Evolutionary conservation across 1,140 invertebrate genomes (phyloP).

Genomic region (Sarcophaga peregrina): DNA sequence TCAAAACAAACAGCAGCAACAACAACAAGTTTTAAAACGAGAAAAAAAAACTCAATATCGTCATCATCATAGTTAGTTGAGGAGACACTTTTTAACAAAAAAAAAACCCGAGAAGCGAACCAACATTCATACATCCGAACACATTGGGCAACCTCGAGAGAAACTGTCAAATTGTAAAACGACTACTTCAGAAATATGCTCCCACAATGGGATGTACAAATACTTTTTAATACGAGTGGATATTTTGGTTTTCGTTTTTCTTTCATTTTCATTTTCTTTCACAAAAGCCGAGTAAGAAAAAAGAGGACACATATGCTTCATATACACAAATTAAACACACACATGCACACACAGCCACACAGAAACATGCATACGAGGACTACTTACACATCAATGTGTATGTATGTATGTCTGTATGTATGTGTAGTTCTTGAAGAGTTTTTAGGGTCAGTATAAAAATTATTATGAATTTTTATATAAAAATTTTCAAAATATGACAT

Average conservation of each 20-base stretch:
- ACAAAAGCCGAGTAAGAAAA: no score
- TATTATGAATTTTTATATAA: conserved; percentile 39
- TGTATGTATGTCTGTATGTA: no score
- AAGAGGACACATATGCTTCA: conserved; percentile 30
- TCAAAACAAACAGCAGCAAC: background rate
- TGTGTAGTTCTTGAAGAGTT: conserved; percentile 32
- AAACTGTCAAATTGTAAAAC: conserved; percentile 32
- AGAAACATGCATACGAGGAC: background rate
- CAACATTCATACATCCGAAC: background rate
- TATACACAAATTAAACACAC: background rate
- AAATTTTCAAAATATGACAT: conserved; percentile 39
- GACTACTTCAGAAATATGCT: conserved; percentile 20
- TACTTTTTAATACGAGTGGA: no score
- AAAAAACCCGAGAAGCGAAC: background rate
- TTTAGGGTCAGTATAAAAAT: conserved; percentile 31
- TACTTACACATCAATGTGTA: no score
- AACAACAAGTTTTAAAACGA: background rate
- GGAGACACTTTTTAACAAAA: background rate
- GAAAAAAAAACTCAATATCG: background rate
- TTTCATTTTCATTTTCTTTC: no score
- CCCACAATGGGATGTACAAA: conserved; percentile 13
- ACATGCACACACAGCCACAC: background rate
- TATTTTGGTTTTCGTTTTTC: no score
- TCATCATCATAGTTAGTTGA: background rate
- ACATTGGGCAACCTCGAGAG: background rate